Evolutionary conservation across 2,888 invertebrate species (phyloP).

Genomic region (Nomada fucata): DNA sequence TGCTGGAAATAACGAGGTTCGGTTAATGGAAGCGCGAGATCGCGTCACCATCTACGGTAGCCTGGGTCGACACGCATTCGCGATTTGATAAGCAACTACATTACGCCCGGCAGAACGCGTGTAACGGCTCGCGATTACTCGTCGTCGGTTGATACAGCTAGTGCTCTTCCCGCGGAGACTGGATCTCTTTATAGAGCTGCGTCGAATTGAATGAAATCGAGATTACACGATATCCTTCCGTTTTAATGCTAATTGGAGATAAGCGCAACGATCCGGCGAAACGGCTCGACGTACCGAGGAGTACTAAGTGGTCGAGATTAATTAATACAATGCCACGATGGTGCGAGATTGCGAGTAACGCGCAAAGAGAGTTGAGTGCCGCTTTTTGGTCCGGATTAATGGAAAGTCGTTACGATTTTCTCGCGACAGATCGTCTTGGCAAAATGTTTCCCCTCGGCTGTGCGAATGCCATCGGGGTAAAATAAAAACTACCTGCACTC

Average conservation of each 20-base stretch:
- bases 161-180: background rate
- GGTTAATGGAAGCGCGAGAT: slow-evolving; percentile 17
- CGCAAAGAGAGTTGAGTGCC: slow-evolving; percentile 13
- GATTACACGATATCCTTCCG: slow-evolving; percentile 28
- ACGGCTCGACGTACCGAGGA: slow-evolving; percentile 9
- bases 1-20: slow-evolving; percentile 39
- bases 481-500: too few species aligned
- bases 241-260: slow-evolving; percentile 35
- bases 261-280: slow-evolving; percentile 23
- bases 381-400: slow-evolving; percentile 1
- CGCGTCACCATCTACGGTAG: slow-evolving; percentile 51
- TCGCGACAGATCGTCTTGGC: background rate
- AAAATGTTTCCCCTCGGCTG: background rate
- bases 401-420: slow-evolving; percentile 9
- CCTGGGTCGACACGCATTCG: slow-evolving; percentile 17
- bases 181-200: slow-evolving; percentile 26
- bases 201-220: slow-evolving; percentile 34
- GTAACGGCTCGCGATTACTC: slow-evolving; percentile 24
- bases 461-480: too few species aligned
- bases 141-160: slow-evolving; percentile 1
- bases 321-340: slow-evolving; percentile 25
- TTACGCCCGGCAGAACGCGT: slow-evolving; percentile 35
- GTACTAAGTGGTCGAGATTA: slow-evolving; percentile 44
- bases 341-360: slow-evolving; percentile 14
- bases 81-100: slow-evolving; percentile 49